phyloP scores from a whole-genome alignment of 2,797 vertebrate genomes.

The Limosa lapponica region DNA sequence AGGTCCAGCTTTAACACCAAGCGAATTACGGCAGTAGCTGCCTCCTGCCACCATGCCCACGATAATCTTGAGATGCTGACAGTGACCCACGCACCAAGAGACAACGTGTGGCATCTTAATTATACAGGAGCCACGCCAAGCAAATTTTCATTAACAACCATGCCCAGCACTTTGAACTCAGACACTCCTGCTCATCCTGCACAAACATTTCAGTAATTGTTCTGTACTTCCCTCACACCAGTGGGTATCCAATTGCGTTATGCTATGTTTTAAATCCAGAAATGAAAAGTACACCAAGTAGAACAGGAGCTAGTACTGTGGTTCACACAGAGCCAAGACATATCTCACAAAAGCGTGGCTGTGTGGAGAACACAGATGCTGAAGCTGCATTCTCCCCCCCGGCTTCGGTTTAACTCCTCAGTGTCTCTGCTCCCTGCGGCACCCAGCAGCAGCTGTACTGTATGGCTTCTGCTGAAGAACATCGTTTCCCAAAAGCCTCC shows the following conservation, averaged over 20 bases:
- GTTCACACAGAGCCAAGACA: background rate
- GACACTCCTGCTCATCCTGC: background rate
- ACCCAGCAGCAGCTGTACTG: background rate
- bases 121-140: background rate
- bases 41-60: background rate
- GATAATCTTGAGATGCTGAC: background rate
- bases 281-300: background rate
- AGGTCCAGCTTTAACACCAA: background rate
- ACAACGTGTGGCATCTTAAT: background rate
- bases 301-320: background rate
- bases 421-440: background rate
- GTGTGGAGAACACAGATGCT: background rate
- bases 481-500: background rate
- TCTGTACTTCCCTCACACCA: fast-evolving
- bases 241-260: background rate
- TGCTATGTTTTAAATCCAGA: background rate
- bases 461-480: background rate
- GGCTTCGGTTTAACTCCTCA: background rate
- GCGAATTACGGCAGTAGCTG: background rate
- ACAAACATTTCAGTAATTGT: background rate
- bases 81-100: background rate
- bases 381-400: background rate
- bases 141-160: background rate
- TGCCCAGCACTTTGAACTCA: background rate
- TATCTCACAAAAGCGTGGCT: fast-evolving